These are phyloP conservation scores for Drusus annulatus DNA, from an alignment of 1,140 invertebrate species.

Conservation along the genomic window DNA sequence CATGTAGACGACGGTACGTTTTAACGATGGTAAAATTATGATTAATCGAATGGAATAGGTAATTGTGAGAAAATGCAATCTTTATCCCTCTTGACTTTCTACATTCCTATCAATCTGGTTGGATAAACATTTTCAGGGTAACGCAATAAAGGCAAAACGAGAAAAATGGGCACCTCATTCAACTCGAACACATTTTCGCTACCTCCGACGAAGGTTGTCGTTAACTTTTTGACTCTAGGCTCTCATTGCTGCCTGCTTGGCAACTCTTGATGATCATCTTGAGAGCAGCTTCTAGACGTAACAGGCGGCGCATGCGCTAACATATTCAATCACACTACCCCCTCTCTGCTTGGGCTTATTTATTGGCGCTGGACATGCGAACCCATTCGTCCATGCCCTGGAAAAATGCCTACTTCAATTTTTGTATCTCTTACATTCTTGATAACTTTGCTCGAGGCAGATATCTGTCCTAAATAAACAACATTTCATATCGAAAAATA, in stretches of 20 bases:
- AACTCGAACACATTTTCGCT: too few relatives aligned
- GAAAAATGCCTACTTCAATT: slow-evolving; percentile 51
- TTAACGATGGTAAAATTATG: too few relatives aligned
- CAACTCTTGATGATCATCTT: not conserved
- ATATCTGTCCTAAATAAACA: too few relatives aligned
- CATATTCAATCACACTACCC: slow-evolving; percentile 55
- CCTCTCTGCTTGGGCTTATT: slow-evolving; percentile 53
- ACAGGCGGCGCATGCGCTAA: slow-evolving; percentile 44
- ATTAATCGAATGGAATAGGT: not conserved
- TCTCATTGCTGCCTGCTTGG: not conserved
- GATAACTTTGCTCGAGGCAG: not conserved
- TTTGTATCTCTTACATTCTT: slow-evolving; percentile 16
- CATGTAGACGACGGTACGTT: too few relatives aligned
- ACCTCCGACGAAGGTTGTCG: too few relatives aligned
- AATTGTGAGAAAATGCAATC: not conserved
- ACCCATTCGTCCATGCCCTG: slow-evolving; percentile 32
- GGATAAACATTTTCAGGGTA: not conserved
- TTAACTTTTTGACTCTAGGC: not conserved
- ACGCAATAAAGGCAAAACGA: too few relatives aligned
- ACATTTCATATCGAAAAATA: too few relatives aligned
- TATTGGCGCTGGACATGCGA: slow-evolving; percentile 52
- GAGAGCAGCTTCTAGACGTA: not conserved
- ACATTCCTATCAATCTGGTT: not conserved
- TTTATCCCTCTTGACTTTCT: not conserved
- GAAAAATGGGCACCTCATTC: too few relatives aligned